Percentiles rank a stretch among this genome's conserved stretches.
These are phyloP conservation scores for Belgica antarctica DNA, from an alignment of 2,888 invertebrate genomes.

Conservation along the genomic window DNA sequence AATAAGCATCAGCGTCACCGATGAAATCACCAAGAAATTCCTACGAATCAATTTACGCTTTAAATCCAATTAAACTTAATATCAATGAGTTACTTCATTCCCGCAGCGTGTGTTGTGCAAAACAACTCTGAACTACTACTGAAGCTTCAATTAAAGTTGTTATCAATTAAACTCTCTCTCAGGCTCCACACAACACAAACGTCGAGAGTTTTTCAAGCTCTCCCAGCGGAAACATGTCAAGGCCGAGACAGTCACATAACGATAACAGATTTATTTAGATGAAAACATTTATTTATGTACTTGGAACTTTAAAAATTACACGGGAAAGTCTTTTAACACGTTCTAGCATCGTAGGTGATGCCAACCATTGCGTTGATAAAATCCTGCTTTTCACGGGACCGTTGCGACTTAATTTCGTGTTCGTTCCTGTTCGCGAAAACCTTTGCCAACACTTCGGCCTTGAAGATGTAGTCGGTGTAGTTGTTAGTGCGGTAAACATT, in stretches of 20 bases:
- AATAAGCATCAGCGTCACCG: not conserved
- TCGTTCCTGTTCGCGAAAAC: not conserved
- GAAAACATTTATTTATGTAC: not conserved
- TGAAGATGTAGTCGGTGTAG: conserved; percentile 20
- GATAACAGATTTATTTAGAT: conserved; percentile 13
- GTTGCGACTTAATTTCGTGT: too few species aligned
- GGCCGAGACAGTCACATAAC: not conserved
- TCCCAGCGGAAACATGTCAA: conserved; percentile 33
- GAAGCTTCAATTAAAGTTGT: not conserved
- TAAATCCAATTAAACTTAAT: not conserved
- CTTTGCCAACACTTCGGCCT: conserved; percentile 32
- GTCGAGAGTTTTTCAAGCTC: not conserved
- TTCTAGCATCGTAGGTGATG: conserved; percentile 19
- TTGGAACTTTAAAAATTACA: not conserved
- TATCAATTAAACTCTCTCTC: not conserved
- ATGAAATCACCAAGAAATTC: not conserved
- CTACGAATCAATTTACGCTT: not conserved
- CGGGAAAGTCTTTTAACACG: conserved; percentile 2
- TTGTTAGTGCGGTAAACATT: not conserved
- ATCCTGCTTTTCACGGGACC: conserved; percentile 29
- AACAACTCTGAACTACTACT: not conserved
- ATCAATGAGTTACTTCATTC: not conserved
- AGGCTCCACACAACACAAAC: not conserved
- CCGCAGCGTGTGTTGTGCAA: not conserved
- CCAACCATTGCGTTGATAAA: conserved; percentile 36